Percentiles rank a stretch among this genome's conserved stretches.
These are phyloP conservation scores for Aplysia californica DNA, from an alignment of 1,140 invertebrate genomes.

Conservation along the genomic window DNA sequence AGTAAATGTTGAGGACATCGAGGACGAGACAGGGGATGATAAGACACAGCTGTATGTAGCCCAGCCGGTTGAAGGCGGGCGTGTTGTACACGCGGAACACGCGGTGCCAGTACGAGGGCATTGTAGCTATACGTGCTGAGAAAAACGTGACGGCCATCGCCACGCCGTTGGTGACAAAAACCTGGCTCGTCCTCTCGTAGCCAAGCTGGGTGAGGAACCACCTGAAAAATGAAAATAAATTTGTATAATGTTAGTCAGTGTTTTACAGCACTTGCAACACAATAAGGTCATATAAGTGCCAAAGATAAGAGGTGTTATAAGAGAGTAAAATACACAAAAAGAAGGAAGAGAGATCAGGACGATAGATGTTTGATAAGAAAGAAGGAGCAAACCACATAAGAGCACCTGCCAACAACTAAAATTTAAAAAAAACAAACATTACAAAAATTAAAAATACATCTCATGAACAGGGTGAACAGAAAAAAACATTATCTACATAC, in stretches of 20 bases:
- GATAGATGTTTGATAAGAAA: too few relatives aligned
- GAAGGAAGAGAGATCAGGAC: too few relatives aligned
- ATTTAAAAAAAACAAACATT: too few relatives aligned
- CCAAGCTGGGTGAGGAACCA: constrained; percentile 59
- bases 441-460: too few relatives aligned
- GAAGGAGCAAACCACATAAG: too few relatives aligned
- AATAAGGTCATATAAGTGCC: too few relatives aligned
- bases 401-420: too few relatives aligned
- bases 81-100: constrained; percentile 59
- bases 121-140: constrained; percentile 52
- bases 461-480: too few relatives aligned
- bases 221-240: constrained; percentile 37
- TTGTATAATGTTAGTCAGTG: neutral
- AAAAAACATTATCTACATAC: too few relatives aligned
- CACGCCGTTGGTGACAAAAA: constrained; percentile 58
- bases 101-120: constrained; percentile 60
- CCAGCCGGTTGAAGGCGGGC: constrained; percentile 47
- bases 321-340: too few relatives aligned
- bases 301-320: too few relatives aligned
- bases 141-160: constrained; percentile 63
- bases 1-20: constrained; percentile 61
- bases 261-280: too few relatives aligned
- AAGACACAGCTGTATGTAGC: constrained; percentile 55
- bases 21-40: constrained; percentile 57
- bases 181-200: constrained; percentile 48